phyloP scores from a whole-genome alignment of 1,140 invertebrate species.

The Drosophila insularis region DNA sequence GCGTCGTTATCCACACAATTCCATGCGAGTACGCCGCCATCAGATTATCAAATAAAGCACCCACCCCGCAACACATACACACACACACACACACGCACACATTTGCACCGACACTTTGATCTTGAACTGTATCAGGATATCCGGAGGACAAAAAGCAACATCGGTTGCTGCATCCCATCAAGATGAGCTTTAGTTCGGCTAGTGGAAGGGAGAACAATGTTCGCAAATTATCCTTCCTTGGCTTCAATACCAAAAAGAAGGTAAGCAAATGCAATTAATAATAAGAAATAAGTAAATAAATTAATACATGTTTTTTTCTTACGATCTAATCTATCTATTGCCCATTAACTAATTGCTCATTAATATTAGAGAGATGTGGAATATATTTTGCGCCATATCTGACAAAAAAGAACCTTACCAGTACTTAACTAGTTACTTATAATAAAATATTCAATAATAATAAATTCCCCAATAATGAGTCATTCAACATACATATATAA shows the following conservation, averaged over 20 bases:
- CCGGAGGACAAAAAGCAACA: not conserved
- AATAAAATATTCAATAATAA: no score
- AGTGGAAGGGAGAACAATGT: slow-evolving; percentile 75
- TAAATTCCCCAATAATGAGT: no score
- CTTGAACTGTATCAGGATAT: slow-evolving; percentile 5
- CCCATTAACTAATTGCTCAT: not conserved
- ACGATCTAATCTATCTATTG: not conserved
- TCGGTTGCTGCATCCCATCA: slow-evolving; percentile 28
- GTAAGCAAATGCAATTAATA: slow-evolving; percentile 43
- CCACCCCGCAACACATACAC: not conserved
- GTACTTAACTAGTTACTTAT: no score
- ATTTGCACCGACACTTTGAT: slow-evolving; percentile 13
- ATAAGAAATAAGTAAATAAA: slow-evolving; percentile 20
- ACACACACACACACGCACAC: not conserved
- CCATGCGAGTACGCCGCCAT: slow-evolving; percentile 56
- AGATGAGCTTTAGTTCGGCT: slow-evolving; percentile 78
- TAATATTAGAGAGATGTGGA: not conserved
- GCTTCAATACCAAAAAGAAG: slow-evolving; percentile 80
- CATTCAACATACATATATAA: no score
- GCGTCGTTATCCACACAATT: slow-evolving; percentile 43
- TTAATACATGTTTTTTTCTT: not conserved
- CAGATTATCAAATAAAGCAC: slow-evolving; percentile 65
- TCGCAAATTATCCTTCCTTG: slow-evolving; percentile 75
- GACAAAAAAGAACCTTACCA: no score
- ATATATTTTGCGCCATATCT: not conserved